Evolutionary conservation across 2,888 invertebrate genomes (phyloP), one percentile per base, ranked within the genome.

Genomic region (Cosmia trapezina): DNA sequence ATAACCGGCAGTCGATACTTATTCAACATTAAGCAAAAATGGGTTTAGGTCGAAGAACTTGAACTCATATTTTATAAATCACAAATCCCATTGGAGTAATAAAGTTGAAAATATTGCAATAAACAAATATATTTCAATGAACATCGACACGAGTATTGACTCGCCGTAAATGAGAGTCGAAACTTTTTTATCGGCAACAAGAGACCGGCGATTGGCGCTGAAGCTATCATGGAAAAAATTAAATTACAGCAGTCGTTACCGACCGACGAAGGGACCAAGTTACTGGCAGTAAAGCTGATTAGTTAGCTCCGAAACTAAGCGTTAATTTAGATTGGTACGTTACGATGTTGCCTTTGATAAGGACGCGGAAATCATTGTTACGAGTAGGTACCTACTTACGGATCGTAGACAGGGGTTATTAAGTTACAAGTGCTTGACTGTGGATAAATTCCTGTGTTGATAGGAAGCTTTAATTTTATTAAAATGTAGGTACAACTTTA

Each of bases 281-380:
- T 89, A 92, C 89, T 85, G 89, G 89, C 90, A 92, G 91, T 91
- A 91, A 91, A 93, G 88, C 90, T 93, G 93, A 94, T 94, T 94
- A 94, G 91, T 89, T 90, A 91, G 91, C 91, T 89, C 88, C 89
- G 89, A 90, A 93, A 93, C 93, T 93, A 91, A 91, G 92, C 92
- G 92, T 91, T 94, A 93, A 94, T 93, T 93, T 91, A 86, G 88
- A 89, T 90, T 85, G 86, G 86, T 83, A 78, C 80, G 82, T 80
- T 84, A 84, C 86, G 85, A 84, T 87, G 86, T 88, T 84, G 83
- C 77, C 81, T 81, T 85, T 87, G 83, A 84, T 85, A 83, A 80
- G 84, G 78, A 85, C 82, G 77, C 85, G 87, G 85, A 89, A 89
- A 87, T 86, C 88, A 89, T 90, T 85, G 88, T 83, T 76, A 67